Base-by-base conservation (phyloP, 2,888 invertebrate species). In the Rotaria magnacalcarata region DNA sequence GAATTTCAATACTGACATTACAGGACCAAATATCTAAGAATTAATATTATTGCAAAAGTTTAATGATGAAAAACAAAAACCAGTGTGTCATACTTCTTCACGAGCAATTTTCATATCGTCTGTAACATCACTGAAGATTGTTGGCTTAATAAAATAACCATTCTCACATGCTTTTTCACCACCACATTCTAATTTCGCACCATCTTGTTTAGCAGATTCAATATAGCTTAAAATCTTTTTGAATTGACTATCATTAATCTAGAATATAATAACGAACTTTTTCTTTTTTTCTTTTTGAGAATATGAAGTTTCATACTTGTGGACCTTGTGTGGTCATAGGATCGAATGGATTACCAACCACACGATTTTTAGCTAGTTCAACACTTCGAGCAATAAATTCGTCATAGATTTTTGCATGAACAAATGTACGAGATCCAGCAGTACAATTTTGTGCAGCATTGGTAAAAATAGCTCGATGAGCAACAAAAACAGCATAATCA, bases 381-480 rank as follows among this genome's bases (percentile, higher is more conserved):
- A 94, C 94, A 60, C 94, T 94, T 88, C 91, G 92, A 88, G 92
- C 92, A 8, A 97, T 96, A 90, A 97, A 97, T 90, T 96, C 94
- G 90, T 97, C 96, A 91, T 97, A 97, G 89, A 96, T 95, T 86
- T 93, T 93, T 88, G 95, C 95, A 89, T 97, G 94, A 3, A 97
- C 94, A 91, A 94, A 97, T 0, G 96, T 95, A 86, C 97, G 93
- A 0, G 96, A 95, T 1, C 96, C 96, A 8, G 87, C 87, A 56
- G 80, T 84, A 90, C 97, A 97, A 89, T 95, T 95, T 91, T 96
- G 96, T 1, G 96, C 96, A 94, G 95, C 95, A 88, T 97, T 97
- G 90, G 95, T 95, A 93, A 96, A 96, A 7, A 96, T 92, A 3
- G 94, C 96, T 89, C 94, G 93, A 90, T 96, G 96, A 0, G 95